Percentiles rank a stretch among this genome's conserved stretches.
These are phyloP conservation scores for Oryzias woworae DNA, from an alignment of 2,113 vertebrate genomes.

Conservation along the genomic window DNA sequence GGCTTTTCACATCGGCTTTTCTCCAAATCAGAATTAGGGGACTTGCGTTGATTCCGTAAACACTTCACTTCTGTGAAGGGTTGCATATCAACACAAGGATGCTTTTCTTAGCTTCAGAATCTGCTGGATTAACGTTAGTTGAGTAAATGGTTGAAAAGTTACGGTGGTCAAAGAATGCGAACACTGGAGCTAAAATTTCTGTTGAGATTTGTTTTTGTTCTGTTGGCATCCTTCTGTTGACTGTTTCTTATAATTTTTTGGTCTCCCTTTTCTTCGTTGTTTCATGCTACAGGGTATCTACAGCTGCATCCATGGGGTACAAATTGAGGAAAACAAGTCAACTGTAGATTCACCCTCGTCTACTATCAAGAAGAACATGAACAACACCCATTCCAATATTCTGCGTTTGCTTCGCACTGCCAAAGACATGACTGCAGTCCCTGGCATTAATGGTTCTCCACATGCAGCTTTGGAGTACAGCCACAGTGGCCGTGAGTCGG, in stretches of 20 bases:
- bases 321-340: conserved; percentile 95
- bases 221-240: conserved; percentile 37
- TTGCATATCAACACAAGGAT: too few relatives aligned
- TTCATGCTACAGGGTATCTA: conserved; percentile 88
- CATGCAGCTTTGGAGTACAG: conserved; percentile 95
- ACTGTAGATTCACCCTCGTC: conserved; percentile 93
- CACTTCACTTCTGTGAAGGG: too few relatives aligned
- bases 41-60: too few relatives aligned
- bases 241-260: conserved; percentile 54
- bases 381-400: conserved; percentile 99
- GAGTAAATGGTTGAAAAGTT: too few relatives aligned
- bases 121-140: too few relatives aligned
- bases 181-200: too few relatives aligned
- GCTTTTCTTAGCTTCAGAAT: too few relatives aligned
- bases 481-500: conserved; percentile 87
- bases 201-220: conserved; percentile 12
- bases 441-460: conserved; percentile 95
- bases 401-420: conserved; percentile 95
- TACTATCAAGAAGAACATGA: conserved; percentile 99
- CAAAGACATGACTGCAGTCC: conserved; percentile 98
- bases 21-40: too few relatives aligned
- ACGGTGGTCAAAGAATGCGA: too few relatives aligned
- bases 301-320: conserved; percentile 98
- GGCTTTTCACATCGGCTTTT: too few relatives aligned
- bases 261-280: conserved; percentile 44